Conservation (phyloP, 2,113 vertebrate species). For the Donacobius atricapilla region DNA sequence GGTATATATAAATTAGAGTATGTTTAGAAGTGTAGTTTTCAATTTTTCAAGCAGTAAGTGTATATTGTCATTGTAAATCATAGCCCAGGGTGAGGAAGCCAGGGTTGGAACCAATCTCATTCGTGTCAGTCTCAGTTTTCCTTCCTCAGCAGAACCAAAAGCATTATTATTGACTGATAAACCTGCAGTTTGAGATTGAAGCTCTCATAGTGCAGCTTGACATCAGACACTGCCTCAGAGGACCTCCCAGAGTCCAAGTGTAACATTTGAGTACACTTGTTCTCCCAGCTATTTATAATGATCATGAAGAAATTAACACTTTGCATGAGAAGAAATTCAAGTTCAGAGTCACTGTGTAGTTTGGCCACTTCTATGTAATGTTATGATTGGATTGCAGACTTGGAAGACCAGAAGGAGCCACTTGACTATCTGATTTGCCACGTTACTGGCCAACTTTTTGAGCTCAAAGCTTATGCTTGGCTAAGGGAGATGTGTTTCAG, state of each 20-base stretch:
- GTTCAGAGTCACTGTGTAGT: neutral
- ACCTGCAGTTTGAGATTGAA: neutral
- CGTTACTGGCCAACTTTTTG: neutral
- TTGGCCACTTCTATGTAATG: neutral
- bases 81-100: fast-evolving
- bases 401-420: neutral
- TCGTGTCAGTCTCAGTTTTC: neutral
- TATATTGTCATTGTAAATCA: neutral
- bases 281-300: neutral
- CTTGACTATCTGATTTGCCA: neutral
- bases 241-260: neutral
- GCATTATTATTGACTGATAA: neutral
- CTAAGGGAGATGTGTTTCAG: neutral
- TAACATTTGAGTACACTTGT: neutral
- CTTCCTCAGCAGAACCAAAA: neutral
- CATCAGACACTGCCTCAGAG: neutral
- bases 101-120: neutral
- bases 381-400: neutral
- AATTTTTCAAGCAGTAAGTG: neutral
- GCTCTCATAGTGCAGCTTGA: neutral
- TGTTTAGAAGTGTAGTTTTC: neutral
- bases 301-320: neutral
- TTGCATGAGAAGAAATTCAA: neutral
- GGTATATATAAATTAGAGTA: neutral
- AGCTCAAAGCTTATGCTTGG: neutral